A percentile compares a stretch with the other conserved stretches of the same genome.
phyloP scores from a whole-genome alignment of 2,113 vertebrate species.

The Hydropotes inermis region DNA sequence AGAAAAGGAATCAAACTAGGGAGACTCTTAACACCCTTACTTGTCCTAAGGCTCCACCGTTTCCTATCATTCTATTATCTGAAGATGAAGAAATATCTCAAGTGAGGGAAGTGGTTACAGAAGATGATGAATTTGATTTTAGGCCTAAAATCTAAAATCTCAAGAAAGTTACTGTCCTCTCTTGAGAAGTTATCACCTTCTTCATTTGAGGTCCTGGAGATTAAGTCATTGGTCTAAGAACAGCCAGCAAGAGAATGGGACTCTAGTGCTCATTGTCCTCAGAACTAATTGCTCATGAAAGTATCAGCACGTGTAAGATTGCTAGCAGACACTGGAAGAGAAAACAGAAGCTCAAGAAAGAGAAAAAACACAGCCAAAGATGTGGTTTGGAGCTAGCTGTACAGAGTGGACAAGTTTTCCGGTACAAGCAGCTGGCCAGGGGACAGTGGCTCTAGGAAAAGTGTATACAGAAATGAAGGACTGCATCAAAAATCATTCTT shows the following conservation, averaged over 20 bases:
- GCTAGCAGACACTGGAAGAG: neutral
- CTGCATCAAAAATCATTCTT: neutral
- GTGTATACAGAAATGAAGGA: neutral
- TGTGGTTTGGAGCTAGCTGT: neutral
- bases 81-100: slow-evolving; percentile 5
- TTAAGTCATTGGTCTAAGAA: neutral
- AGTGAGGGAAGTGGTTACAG: neutral
- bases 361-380: neutral
- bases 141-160: slow-evolving; percentile 9
- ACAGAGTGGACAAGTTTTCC: neutral
- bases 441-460: neutral
- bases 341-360: slow-evolving; percentile 2
- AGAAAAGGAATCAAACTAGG: neutral
- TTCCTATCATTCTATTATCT: neutral
- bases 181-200: neutral
- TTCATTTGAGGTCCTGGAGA: neutral
- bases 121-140: slow-evolving; percentile 3
- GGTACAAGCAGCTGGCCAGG: neutral
- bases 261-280: neutral
- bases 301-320: neutral
- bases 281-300: neutral
- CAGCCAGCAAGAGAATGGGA: neutral
- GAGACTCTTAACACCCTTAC: neutral
- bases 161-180: neutral
- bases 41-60: neutral